Base-by-base conservation (phyloP, 2,888 invertebrate species). In the Cepaea hortensis region DNA sequence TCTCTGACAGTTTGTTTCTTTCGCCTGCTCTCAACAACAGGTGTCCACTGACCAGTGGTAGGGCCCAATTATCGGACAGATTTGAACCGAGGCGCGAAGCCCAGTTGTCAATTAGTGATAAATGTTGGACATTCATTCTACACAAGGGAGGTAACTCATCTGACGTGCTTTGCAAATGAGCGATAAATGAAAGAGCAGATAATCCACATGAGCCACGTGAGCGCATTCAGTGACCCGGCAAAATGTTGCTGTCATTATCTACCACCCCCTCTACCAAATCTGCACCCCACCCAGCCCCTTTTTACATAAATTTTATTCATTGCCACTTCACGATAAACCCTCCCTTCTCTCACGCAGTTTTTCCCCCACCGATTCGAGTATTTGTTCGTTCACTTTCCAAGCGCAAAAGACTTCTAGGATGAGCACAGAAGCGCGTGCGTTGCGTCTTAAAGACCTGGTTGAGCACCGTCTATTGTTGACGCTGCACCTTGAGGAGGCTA, bases 401-500 rank as follows among this genome's bases (percentile, higher is more conserved):
- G 50, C 82, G 48, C 82, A 75, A 62, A 62, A 84, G 76, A 75
- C 73, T 76, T 84, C 50, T 62, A 84, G 35, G 84, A 84, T 84
- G 84, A 84, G 84, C 84, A 73, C 61, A 46, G 55, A 62, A 76
- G 62, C 84, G 84, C 84, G 84, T 75, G 84, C 84, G 84, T 75
- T 76, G 73, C 73, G 76, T 84, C 84, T 84, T 84, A 11, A 84
- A 75, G 84, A 76, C 84, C 61, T 82, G 82, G 82, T 62, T 84
- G 84, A 76, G 77, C 84, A 84, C 84, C 50, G 77, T 77, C 77
- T 84, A 77, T 84, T 84, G 84, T 84, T 77, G 48, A 23, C 48
- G 50, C 20, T 84, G 84, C 84, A 84, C 84, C 84, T 84, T 84
- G 84, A 84, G 84, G 61, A 65, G 68, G 77, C 77, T 77, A 68